Conservation (phyloP, 2,113 vertebrate genomes). For the Myxocyprinus asiaticus region DNA sequence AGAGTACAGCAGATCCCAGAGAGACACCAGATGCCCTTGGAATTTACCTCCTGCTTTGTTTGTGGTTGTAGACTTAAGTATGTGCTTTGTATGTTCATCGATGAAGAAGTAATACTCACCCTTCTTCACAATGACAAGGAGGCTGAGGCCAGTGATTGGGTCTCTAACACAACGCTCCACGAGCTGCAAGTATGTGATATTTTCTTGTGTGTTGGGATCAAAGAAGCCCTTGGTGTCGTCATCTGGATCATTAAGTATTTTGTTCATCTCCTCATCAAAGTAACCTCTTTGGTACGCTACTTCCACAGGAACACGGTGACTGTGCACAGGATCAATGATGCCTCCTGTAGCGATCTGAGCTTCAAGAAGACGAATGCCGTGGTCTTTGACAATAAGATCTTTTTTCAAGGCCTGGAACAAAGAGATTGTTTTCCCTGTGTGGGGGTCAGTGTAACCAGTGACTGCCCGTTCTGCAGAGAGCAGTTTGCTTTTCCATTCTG, state of each 20-base stretch:
- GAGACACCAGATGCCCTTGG: constrained; percentile 58
- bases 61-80: constrained; percentile 60
- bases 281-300: constrained; percentile 79
- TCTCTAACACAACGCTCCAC: too few species aligned
- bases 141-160: too few species aligned
- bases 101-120: constrained; percentile 68
- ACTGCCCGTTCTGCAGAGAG: constrained; percentile 50
- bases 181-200: too few species aligned
- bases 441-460: constrained; percentile 49
- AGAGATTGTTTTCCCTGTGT: constrained; percentile 45
- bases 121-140: constrained; percentile 53
- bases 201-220: too few species aligned
- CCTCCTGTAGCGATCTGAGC: too few species aligned
- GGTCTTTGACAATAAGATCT: too few species aligned
- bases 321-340: constrained; percentile 62
- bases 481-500: constrained; percentile 46
- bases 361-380: too few species aligned
- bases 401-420: constrained; percentile 45
- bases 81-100: constrained; percentile 60
- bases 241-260: too few species aligned
- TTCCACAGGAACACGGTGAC: constrained; percentile 78
- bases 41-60: constrained; percentile 67
- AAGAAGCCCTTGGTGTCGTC: too few species aligned
- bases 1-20: constrained; percentile 77
- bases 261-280: constrained; percentile 68